Percentiles rank a stretch among this genome's conserved stretches.
These are phyloP conservation scores for Darevskia mixta DNA, from an alignment of 2,797 vertebrate genomes.

Conservation along the genomic window DNA sequence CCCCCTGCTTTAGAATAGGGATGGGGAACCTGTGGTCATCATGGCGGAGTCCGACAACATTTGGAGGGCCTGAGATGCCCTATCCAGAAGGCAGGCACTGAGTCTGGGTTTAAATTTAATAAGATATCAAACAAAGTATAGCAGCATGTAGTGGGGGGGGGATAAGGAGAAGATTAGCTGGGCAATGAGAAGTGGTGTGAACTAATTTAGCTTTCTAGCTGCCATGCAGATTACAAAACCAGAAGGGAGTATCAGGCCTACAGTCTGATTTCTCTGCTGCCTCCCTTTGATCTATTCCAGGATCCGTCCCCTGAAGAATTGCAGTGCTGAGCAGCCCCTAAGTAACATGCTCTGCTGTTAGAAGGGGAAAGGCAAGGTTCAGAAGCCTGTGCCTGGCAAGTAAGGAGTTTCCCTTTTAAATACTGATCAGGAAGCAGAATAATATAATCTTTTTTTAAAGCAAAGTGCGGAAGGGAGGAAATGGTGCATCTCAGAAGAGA, in stretches of 20 bases:
- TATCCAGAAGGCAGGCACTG: too few relatives aligned
- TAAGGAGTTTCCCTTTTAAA: constrained; percentile 43
- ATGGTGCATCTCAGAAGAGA: constrained; percentile 13
- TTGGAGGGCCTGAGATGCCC: neutral
- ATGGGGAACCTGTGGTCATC: too few relatives aligned
- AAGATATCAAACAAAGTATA: neutral
- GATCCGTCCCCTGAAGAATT: constrained; percentile 18
- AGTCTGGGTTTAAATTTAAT: neutral
- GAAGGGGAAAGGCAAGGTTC: constrained; percentile 20
- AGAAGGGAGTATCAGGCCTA: neutral
- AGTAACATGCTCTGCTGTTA: constrained; percentile 28
- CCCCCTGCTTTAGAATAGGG: too few relatives aligned
- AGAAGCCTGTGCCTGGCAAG: constrained; percentile 30
- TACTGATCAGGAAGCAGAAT: constrained; percentile 24
- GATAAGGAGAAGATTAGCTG: neutral
- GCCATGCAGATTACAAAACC: constrained; percentile 11
- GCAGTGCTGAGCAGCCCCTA: constrained; percentile 28
- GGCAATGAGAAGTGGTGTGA: constrained; percentile 2
- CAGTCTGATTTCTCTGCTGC: neutral
- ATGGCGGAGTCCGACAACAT: neutral
- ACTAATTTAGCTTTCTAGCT: constrained; percentile 17
- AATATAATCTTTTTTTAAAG: constrained; percentile 13
- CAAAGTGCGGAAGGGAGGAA: constrained; percentile 42
- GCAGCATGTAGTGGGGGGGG: neutral
- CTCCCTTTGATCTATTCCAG: constrained; percentile 11